Evolutionary conservation across 2,888 invertebrate species (phyloP).

Genomic region (Heliothis peltigera): DNA sequence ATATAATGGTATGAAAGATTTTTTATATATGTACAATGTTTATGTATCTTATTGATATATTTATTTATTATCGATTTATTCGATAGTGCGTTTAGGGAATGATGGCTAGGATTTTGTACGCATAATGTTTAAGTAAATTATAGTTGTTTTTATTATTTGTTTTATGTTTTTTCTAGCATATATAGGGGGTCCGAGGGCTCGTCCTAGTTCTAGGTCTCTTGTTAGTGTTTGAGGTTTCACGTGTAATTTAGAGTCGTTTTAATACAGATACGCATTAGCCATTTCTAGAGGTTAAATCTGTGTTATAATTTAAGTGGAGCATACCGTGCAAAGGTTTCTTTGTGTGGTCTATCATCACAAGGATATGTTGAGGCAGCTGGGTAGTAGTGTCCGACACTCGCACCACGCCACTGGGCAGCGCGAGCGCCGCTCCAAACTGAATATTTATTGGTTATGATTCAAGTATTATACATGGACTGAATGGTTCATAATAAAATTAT

Average conservation of each 20-base stretch:
- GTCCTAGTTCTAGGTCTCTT: constrained; percentile 75
- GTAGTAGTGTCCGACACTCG: constrained; percentile 28
- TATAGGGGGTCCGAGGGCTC: constrained; percentile 72
- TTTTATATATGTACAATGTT: constrained; percentile 87
- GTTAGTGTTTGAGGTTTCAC: constrained; percentile 78
- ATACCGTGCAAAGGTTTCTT: constrained; percentile 58
- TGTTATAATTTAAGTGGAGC: constrained; percentile 76
- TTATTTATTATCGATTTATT: constrained; percentile 84
- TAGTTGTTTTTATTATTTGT: constrained; percentile 88
- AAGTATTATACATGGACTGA: constrained; percentile 46
- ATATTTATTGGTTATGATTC: constrained; percentile 56
- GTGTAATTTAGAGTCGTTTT: constrained; percentile 76
- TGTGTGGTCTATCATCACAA: constrained; percentile 71
- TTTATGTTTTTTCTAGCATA: constrained; percentile 79
- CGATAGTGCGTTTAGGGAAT: constrained; percentile 78
- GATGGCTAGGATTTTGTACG: constrained; percentile 86
- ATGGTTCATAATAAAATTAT: constrained; percentile 40
- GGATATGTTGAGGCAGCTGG: constrained; percentile 66
- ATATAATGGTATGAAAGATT: constrained; percentile 81
- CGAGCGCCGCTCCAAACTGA: constrained; percentile 32
- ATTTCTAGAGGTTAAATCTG: constrained; percentile 79
- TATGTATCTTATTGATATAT: constrained; percentile 86
- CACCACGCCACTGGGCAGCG: constrained; percentile 38
- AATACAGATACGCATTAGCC: constrained; percentile 72
- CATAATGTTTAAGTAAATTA: constrained; percentile 89